Conservation (phyloP, 2,797 vertebrate genomes). For the Coregonus suidteri region DNA sequence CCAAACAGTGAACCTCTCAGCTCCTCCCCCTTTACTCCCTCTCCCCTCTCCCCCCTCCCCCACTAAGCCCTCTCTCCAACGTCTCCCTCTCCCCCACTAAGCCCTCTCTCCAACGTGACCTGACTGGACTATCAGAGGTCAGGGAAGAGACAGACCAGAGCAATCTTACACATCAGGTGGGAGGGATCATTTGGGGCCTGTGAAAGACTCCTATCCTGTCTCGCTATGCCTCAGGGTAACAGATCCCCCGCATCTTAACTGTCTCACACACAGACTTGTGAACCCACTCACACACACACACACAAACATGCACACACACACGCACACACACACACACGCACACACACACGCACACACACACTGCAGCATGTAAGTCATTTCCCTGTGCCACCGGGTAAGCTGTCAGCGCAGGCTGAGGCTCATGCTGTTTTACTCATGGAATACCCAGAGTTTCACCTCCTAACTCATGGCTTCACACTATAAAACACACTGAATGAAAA, state of each 20-base stretch:
- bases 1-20: too few species aligned
- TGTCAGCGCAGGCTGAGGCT: slow-evolving; percentile 19
- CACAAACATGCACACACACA: too few species aligned
- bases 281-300: too few species aligned
- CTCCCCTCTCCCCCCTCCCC: background rate
- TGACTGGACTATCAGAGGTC: too few species aligned
- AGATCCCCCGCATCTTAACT: background rate
- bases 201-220: background rate
- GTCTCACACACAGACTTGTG: background rate
- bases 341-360: background rate
- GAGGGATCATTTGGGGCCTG: background rate
- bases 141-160: too few species aligned
- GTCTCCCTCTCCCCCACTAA: background rate
- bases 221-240: background rate
- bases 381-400: slow-evolving; percentile 11
- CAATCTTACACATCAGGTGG: too few species aligned
- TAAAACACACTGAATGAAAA: background rate
- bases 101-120: background rate
- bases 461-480: background rate
- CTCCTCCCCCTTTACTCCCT: too few species aligned
- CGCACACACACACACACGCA: too few species aligned
- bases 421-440: slow-evolving; percentile 5
- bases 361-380: background rate
- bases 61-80: background rate
- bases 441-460: slow-evolving; percentile 12